phyloP scores from a whole-genome alignment of 30 jellyfish, hydroid and myxozoan genomes.

The Pelagia noctiluca region DNA sequence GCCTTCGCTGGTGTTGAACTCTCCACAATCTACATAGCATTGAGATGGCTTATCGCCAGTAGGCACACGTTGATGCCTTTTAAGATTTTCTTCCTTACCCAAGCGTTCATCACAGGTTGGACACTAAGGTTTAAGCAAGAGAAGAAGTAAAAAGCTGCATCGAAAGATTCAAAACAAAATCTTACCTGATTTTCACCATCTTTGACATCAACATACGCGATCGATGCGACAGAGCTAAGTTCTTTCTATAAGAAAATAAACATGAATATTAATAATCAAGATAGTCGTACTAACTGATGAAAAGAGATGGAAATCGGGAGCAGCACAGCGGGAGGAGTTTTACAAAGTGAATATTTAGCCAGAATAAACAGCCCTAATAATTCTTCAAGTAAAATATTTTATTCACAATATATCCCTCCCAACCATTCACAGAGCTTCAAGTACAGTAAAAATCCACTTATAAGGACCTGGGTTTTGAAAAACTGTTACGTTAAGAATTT shows the following conservation, averaged over 20 bases:
- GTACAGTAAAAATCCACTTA: no score
- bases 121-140: not conserved
- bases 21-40: no score
- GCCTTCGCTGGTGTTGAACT: not conserved
- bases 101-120: not conserved
- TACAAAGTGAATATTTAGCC: not conserved
- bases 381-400: no score
- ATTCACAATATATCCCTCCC: not conserved
- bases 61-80: no score
- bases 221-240: not conserved
- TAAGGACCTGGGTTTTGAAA: no score
- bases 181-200: conserved; percentile 7
- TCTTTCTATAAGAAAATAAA: not conserved
- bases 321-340: not conserved
- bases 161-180: not conserved
- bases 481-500: no score
- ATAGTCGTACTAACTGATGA: not conserved
- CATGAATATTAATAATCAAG: not conserved
- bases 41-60: no score
- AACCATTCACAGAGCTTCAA: not conserved
- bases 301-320: not conserved
- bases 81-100: not conserved
- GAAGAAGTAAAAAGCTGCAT: not conserved
- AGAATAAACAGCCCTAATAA: not conserved
- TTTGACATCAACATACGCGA: not conserved